phyloP scores from a whole-genome alignment of 2,113 vertebrate species.

The Spermophilus dauricus region DNA sequence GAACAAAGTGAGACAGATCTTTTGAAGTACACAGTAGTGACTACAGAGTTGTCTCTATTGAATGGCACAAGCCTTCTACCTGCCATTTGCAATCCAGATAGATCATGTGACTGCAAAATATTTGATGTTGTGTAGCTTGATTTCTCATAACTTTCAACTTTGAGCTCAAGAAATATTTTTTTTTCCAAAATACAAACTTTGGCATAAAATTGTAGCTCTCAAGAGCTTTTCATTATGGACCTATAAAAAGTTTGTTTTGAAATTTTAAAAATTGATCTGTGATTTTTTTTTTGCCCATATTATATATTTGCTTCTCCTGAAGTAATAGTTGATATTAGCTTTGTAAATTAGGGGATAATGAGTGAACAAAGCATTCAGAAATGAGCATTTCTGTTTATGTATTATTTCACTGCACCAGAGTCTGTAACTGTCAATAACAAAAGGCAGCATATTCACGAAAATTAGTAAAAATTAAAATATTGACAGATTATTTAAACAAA shows the following conservation, averaged over 20 bases:
- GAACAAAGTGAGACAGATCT: not conserved
- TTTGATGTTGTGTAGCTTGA: not conserved
- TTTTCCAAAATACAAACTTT: not conserved
- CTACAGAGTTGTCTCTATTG: too few species aligned
- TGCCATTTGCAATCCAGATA: not conserved
- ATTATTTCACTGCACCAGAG: not conserved
- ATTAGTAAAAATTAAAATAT: not conserved
- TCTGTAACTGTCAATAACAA: not conserved
- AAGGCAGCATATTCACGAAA: not conserved
- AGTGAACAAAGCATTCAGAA: conserved; percentile 24
- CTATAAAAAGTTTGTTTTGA: conserved; percentile 38
- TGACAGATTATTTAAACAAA: too few species aligned
- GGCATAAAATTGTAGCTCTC: not conserved
- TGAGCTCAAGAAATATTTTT: not conserved
- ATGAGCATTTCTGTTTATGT: not conserved
- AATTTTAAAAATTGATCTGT: conserved; percentile 48
- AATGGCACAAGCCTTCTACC: not conserved
- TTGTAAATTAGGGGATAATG: conserved; percentile 1
- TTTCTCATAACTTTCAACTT: not conserved
- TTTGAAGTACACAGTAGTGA: fast-evolving
- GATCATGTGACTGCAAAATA: not conserved
- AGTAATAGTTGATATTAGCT: not conserved
- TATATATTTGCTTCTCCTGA: not conserved
- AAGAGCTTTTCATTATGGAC: not conserved
- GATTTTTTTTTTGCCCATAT: not conserved